Evolutionary conservation across 92 coral and sea anemone species (phyloP).

Genomic region (Heliopora coerulea): DNA sequence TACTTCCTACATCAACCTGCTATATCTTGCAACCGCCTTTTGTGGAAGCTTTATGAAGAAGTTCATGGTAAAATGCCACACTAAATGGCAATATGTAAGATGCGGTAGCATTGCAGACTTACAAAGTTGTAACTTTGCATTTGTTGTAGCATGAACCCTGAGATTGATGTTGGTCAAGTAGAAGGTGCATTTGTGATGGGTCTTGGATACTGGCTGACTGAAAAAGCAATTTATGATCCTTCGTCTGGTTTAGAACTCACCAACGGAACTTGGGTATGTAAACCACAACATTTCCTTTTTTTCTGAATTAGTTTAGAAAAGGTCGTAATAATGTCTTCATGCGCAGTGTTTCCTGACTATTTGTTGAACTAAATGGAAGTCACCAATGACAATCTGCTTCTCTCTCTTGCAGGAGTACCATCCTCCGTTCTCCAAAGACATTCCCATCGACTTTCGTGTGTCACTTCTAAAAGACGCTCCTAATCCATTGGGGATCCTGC

Average conservation of each 20-base stretch:
- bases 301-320: too few relatives aligned
- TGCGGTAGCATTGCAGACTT: too few relatives aligned
- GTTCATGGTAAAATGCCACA: too few relatives aligned
- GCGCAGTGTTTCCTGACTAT: too few relatives aligned
- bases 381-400: not conserved
- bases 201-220: constrained; percentile 81
- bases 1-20: too few relatives aligned
- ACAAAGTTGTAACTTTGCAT: not conserved
- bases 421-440: constrained; percentile 88
- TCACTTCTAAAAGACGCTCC: constrained; percentile 77
- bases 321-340: too few relatives aligned
- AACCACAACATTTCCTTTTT: not conserved
- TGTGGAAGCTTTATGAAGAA: too few relatives aligned
- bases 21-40: too few relatives aligned
- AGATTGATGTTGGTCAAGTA: constrained; percentile 85
- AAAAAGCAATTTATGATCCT: constrained; percentile 68
- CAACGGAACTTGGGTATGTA: constrained; percentile 75
- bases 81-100: too few relatives aligned
- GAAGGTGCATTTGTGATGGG: constrained; percentile 95
- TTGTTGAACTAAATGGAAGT: not conserved
- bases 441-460: constrained; percentile 84
- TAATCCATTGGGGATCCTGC: constrained; percentile 79
- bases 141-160: constrained; percentile 78
- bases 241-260: constrained; percentile 76
- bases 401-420: constrained; percentile 67